These are phyloP conservation scores for Melopsittacus undulatus DNA, from an alignment of 2,797 vertebrate species.

Conservation along the genomic window DNA sequence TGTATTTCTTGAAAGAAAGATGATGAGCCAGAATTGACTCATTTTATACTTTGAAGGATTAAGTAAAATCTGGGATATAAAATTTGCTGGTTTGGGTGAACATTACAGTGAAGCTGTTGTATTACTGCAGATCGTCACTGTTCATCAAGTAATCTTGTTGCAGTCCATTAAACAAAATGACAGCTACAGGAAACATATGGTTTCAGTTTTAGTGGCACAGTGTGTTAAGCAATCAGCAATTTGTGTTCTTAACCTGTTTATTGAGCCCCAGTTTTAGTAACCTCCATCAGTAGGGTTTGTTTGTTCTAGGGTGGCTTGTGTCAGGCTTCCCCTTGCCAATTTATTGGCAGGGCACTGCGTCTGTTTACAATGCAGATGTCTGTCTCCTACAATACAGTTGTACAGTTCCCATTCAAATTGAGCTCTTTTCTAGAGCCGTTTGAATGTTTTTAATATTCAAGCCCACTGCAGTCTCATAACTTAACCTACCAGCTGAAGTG, in stretches of 20 bases:
- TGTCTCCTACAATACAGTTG: neutral
- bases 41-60: neutral
- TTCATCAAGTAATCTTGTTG: neutral
- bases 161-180: neutral
- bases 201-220: neutral
- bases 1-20: neutral
- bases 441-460: slow-evolving; percentile 55
- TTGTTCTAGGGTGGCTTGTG: slow-evolving; percentile 7
- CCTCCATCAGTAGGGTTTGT: neutral
- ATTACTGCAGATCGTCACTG: neutral
- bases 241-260: slow-evolving; percentile 48
- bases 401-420: neutral
- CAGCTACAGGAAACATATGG: slow-evolving; percentile 11
- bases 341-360: neutral
- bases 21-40: neutral
- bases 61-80: neutral
- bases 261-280: neutral
- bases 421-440: neutral
- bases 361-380: slow-evolving; percentile 39
- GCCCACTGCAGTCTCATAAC: slow-evolving; percentile 29
- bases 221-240: neutral
- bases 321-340: neutral
- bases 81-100: neutral
- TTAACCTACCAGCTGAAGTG: slow-evolving; percentile 45
- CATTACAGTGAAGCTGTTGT: neutral